Conservation (phyloP, 2,888 invertebrate species). For the Trachelus iudaicus region DNA sequence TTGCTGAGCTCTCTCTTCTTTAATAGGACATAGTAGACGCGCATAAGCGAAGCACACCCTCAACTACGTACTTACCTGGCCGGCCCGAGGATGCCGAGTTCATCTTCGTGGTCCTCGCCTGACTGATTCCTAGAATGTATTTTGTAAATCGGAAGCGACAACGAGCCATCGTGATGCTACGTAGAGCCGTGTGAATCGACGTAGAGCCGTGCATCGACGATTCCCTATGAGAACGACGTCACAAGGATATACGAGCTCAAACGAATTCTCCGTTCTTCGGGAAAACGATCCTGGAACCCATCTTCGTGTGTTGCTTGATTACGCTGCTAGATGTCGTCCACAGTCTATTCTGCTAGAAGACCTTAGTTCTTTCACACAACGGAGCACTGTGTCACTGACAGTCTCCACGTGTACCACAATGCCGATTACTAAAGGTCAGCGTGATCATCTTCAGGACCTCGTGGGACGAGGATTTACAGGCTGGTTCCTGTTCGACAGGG, state of each 20-base stretch:
- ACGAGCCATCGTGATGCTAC: conserved; percentile 10
- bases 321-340: background rate
- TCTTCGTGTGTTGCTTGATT: background rate
- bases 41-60: conserved; percentile 33
- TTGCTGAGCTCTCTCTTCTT: conserved; percentile 42
- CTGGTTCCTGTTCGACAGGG: background rate
- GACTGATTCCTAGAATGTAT: conserved; percentile 64
- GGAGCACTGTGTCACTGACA: background rate
- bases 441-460: background rate
- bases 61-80: conserved; percentile 64
- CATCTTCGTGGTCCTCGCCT: conserved; percentile 42
- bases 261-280: background rate
- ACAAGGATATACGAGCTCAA: background rate
- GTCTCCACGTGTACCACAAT: background rate
- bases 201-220: background rate
- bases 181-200: background rate
- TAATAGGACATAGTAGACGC: conserved; percentile 39
- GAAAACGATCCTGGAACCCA: background rate
- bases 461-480: background rate
- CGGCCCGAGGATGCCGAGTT: conserved; percentile 29
- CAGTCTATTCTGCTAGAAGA: background rate
- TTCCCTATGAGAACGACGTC: background rate
- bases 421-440: background rate
- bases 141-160: conserved; percentile 34
- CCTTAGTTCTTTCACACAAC: background rate